A percentile compares a stretch with the other conserved stretches of the same genome.
Evolutionary conservation across 2,797 vertebrate genomes (phyloP).

Genomic region (Prionace glauca): DNA sequence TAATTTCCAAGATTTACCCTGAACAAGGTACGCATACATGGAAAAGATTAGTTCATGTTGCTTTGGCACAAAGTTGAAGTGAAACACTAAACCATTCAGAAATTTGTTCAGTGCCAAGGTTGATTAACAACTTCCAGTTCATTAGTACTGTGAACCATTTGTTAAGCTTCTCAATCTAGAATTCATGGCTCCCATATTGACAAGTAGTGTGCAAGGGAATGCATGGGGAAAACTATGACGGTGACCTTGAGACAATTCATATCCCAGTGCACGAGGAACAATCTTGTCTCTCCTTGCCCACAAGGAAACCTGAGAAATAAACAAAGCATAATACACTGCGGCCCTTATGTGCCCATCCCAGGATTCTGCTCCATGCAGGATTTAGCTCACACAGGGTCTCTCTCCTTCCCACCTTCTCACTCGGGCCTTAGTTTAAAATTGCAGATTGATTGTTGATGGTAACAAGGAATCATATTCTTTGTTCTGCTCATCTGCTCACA

Average conservation of each 20-base stretch:
- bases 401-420: not conserved
- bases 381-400: not conserved
- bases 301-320: not conserved
- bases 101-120: not conserved
- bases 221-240: not conserved
- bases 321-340: not conserved
- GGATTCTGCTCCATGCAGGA: not conserved
- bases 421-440: not conserved
- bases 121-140: not conserved
- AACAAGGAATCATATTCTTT: not conserved
- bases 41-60: not conserved
- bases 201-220: not conserved
- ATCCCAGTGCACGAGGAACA: not conserved
- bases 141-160: not conserved
- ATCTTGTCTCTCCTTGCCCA: not conserved
- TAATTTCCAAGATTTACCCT: not conserved
- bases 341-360: not conserved
- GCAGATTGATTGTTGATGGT: not conserved
- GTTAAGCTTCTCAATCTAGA: not conserved
- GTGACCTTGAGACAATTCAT: not conserved
- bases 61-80: not conserved
- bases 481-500: not conserved
- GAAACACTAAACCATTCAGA: not conserved
- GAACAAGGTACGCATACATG: not conserved
- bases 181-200: not conserved